Evolutionary conservation across 1,140 invertebrate species (phyloP).

Genomic region (Holotrichia oblita): DNA sequence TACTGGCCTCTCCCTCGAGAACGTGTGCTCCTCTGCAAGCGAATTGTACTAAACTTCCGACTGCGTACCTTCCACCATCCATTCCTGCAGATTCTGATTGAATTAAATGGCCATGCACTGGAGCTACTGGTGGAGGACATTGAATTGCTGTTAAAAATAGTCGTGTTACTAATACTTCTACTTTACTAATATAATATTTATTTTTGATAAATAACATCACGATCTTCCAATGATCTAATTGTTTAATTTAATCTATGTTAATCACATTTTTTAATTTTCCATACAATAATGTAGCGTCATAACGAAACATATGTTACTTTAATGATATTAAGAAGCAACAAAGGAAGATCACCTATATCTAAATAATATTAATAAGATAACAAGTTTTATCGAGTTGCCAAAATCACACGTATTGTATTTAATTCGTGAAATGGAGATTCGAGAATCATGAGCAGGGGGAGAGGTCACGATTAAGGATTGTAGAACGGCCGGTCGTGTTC

Average conservation of each 20-base stretch:
- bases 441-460: no score
- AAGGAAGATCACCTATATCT: no score
- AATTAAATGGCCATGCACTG: slow-evolving; percentile 76
- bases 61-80: slow-evolving; percentile 70
- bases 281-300: no score
- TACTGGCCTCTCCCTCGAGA: slow-evolving; percentile 79
- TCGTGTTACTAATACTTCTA: no score
- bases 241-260: no score
- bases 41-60: slow-evolving; percentile 82
- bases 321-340: no score
- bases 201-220: no score
- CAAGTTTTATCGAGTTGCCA: background rate
- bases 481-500: background rate
- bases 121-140: slow-evolving; percentile 76
- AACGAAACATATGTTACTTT: no score
- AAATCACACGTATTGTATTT: background rate
- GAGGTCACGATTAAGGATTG: background rate
- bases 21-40: slow-evolving; percentile 76
- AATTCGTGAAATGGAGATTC: background rate
- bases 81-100: slow-evolving; percentile 63
- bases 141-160: slow-evolving; percentile 72
- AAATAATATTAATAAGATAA: no score
- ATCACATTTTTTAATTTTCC: no score
- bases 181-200: no score
- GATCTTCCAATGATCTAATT: no score